A percentile compares a stretch with the other conserved stretches of the same genome.
These are phyloP conservation scores for Phrynocephalus forsythii DNA, from an alignment of 2,797 vertebrate genomes.

Conservation along the genomic window DNA sequence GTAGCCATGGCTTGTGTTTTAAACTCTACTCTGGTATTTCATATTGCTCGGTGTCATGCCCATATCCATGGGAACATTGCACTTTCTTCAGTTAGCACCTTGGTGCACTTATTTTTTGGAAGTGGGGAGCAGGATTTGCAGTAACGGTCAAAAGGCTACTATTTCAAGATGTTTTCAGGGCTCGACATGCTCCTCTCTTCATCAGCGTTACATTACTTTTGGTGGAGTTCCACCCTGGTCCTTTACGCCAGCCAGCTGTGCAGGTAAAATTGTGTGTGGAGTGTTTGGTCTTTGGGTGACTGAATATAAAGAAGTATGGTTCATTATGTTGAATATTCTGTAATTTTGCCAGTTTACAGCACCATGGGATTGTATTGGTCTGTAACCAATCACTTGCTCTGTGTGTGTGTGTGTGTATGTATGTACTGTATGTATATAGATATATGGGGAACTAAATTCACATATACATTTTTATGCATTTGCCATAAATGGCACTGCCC, in stretches of 20 bases:
- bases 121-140: neutral
- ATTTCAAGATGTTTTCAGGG: conserved; percentile 45
- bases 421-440: conserved; percentile 74
- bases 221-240: conserved; percentile 4
- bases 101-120: neutral
- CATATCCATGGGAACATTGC: neutral
- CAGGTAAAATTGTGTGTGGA: neutral
- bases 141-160: conserved; percentile 20
- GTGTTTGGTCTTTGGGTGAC: conserved; percentile 15
- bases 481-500: conserved; percentile 69
- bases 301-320: conserved; percentile 59
- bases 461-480: conserved; percentile 69
- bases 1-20: conserved; percentile 29
- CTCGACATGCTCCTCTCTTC: neutral
- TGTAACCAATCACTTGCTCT: conserved; percentile 54
- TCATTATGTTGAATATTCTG: conserved; percentile 71
- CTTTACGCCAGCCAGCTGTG: neutral
- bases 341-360: conserved; percentile 74
- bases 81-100: neutral
- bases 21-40: conserved; percentile 41
- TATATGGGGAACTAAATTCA: conserved; percentile 70
- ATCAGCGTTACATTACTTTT: neutral
- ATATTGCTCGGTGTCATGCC: conserved; percentile 24
- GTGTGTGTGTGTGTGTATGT: conserved; percentile 45
- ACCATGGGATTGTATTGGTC: conserved; percentile 72